A percentile compares a stretch with the other conserved stretches of the same genome.
Evolutionary conservation across 2,113 vertebrate genomes (phyloP).

Genomic region (Gallinago paraguaiae): DNA sequence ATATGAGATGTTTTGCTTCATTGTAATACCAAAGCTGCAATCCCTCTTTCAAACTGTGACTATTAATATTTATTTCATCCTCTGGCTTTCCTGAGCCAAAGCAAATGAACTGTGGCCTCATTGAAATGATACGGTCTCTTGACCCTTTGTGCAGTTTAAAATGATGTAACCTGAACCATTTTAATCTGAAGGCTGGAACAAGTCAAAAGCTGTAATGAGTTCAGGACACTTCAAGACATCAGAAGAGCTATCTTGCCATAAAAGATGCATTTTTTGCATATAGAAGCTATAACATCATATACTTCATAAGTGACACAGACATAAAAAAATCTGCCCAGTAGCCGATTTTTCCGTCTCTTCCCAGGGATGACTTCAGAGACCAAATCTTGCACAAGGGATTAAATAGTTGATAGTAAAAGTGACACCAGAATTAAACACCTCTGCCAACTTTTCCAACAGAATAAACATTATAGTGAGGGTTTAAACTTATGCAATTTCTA

Average conservation of each 20-base stretch:
- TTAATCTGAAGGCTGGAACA: conserved; percentile 45
- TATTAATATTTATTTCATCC: conserved; percentile 62
- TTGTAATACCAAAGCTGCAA: conserved; percentile 6
- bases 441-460: not conserved
- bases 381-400: not conserved
- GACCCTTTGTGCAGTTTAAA: conserved; percentile 58
- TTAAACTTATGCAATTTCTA: not conserved
- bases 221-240: conserved; percentile 46
- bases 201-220: conserved; percentile 61
- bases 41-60: conserved; percentile 41
- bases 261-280: conserved; percentile 4
- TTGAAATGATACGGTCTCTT: conserved; percentile 45
- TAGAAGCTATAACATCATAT: not conserved
- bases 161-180: conserved; percentile 48
- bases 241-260: not conserved
- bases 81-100: conserved; percentile 22
- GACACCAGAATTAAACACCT: conserved; percentile 1
- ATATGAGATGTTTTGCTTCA: conserved; percentile 1
- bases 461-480: not conserved
- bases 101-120: conserved; percentile 57
- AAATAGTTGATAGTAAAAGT: conserved; percentile 15
- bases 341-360: not conserved
- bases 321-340: conserved; percentile 10
- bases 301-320: not conserved
- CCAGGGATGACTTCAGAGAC: conserved; percentile 23